Base-by-base conservation (phyloP, 2,888 invertebrate species). In the Alviniconcha strummeri region DNA sequence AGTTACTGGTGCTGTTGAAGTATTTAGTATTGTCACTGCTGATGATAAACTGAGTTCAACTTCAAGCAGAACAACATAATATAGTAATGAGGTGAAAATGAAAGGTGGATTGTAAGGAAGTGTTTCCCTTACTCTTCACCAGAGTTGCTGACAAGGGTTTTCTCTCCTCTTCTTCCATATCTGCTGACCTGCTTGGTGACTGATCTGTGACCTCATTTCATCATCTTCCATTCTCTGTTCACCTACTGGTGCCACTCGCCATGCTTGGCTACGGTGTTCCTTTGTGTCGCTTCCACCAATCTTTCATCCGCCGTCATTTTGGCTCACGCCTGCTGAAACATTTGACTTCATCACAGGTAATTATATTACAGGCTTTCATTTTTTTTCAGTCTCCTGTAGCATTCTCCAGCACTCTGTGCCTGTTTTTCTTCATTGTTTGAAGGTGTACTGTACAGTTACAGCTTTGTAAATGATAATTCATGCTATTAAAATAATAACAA, bases 221-320 rank as follows among this genome's bases (percentile, higher is more conserved):
- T 81, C 60, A 15, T 71, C 60, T 55, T 69, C 52, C 60, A 56
- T 64, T 64, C 15, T 77, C n/a, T 36, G 36, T 36, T 3, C 36
- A 36, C 72, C 75, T 19, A 36, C 19, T 74, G 19, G 69, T 67
- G 15, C 57, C 67, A 56, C 60, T 13, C 74, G 84, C 82, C 81
- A 87, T 87, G 86, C 72, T 84, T 69, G 72, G 83, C 6, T 17
- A 56, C 72, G 83, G 85, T 78, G 67, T 86, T 13, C 85, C 82
- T 83, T 80, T 90, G 80, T 90, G 89, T 84, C 82, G 84, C 56
- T 89, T 88, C 80, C 89, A 90, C 82, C 88, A 81, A 57, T 85
- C 80, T n/a, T 69, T 89, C 67, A 82, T 85, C 36, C 85, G 83
- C 19, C 83, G 82, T 71, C 80, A 69, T 74, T 36, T 69, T 57